A percentile compares a stretch with the other conserved stretches of the same genome.
phyloP scores from a whole-genome alignment of 2,888 invertebrate genomes.

The Napeogenes inachia region DNA sequence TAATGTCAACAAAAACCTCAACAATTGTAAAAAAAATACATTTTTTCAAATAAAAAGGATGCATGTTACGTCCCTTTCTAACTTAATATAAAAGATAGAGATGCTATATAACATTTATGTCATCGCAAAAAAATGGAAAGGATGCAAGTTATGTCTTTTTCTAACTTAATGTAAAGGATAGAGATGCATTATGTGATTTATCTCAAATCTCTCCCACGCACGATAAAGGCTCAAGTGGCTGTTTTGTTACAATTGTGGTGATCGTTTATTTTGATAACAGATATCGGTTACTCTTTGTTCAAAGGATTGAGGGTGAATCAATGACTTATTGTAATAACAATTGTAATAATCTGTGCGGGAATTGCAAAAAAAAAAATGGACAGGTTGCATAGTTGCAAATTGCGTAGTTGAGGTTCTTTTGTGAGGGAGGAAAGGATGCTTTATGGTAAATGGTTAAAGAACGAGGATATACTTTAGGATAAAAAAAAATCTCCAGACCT shows the following conservation, averaged over 20 bases:
- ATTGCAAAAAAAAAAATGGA: too few relatives aligned
- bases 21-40: too few relatives aligned
- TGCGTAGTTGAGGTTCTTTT: too few relatives aligned
- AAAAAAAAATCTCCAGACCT: too few relatives aligned
- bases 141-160: constrained; percentile 5
- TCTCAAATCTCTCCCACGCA: constrained; percentile 34
- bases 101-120: not conserved
- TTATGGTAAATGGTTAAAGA: too few relatives aligned
- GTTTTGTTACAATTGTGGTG: constrained; percentile 24
- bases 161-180: constrained; percentile 1
- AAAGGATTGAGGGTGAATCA: not conserved
- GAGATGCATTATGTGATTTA: constrained; percentile 16
- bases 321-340: not conserved
- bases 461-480: too few relatives aligned
- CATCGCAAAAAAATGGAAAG: too few relatives aligned
- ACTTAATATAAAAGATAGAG: not conserved
- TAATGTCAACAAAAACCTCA: too few relatives aligned
- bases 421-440: too few relatives aligned
- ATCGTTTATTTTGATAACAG: constrained; percentile 23
- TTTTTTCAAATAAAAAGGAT: too few relatives aligned
- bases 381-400: too few relatives aligned
- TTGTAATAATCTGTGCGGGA: not conserved
- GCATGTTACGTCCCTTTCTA: too few relatives aligned
- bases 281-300: not conserved
- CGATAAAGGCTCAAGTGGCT: constrained; percentile 22